Conservation (phyloP, 2,888 invertebrate species). For the Ferdinandea cuprea region DNA sequence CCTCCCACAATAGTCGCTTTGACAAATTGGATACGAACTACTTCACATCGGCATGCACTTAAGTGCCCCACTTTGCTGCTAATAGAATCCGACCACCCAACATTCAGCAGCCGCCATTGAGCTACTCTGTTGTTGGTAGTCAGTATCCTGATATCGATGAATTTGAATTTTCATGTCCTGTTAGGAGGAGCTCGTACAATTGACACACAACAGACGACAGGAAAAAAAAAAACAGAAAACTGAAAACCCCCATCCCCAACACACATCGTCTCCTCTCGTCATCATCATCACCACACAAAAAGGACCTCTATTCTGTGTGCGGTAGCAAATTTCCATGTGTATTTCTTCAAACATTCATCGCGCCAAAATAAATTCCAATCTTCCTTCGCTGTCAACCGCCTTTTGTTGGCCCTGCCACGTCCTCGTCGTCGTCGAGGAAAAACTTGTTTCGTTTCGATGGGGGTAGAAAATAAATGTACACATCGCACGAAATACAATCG, state of each 20-base stretch:
- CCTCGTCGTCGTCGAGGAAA: constrained; percentile 22
- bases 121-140: constrained; percentile 1
- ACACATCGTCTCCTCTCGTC: too few species aligned
- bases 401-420: constrained; percentile 1
- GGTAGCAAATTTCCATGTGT: constrained; percentile 15
- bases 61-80: constrained; percentile 60
- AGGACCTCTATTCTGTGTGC: constrained; percentile 19
- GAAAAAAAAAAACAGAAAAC: background rate
- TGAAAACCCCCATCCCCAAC: too few species aligned
- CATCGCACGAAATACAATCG: constrained; percentile 57
- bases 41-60: constrained; percentile 56
- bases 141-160: constrained; percentile 23
- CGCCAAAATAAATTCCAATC: constrained; percentile 63
- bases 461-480: constrained; percentile 46
- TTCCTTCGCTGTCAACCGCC: constrained; percentile 22
- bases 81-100: constrained; percentile 43
- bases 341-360: constrained; percentile 14
- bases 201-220: constrained; percentile 3
- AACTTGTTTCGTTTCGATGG: constrained; percentile 42
- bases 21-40: constrained; percentile 67
- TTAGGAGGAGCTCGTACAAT: background rate
- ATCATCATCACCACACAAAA: constrained; percentile 16
- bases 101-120: constrained; percentile 1
- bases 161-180: constrained; percentile 63
- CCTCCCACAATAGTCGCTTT: constrained; percentile 45